Evolutionary conservation across 2,113 vertebrate species (phyloP), one percentile per base, ranked within the genome.

Genomic region (Myanophis thanlyinensis): DNA sequence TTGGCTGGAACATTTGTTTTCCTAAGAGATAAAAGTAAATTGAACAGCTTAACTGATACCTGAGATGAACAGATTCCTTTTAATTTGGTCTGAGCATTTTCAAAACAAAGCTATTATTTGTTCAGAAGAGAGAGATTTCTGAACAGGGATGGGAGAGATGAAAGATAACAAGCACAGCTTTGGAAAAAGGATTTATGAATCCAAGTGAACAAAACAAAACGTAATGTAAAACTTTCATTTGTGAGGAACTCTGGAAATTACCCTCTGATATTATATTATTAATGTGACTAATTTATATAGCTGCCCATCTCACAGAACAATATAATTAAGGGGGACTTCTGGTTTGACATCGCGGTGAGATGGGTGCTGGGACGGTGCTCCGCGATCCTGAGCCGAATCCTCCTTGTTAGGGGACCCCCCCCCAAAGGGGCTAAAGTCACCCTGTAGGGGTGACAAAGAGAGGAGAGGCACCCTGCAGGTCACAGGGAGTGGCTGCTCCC

Each of bases 1-100:
- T 96, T 95, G 95, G 96, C 94, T 95, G 94, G 94, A 95, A 91
- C 88, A 87, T 95, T 95, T 97, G 84, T 93, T 95, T 95, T 88
- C 89, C 4, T 1, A 94, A 95, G 59, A 0, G 93, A 91, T 93
- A 93, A 95, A 96, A 93, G 93, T 95, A 96, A 93, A 95, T 95
- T 91, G 94, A 93, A 90, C 35, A 92, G 49, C 23, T 94, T 94
- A 94, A 95, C 91, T 89, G 87, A 44, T 0, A 90, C 92, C 25
- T 87, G 94, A 56, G 85, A 95, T 95, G 94, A 94, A 95, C 85
- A 93, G 91, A 73, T 93, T 96, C 92, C 87, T 96, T 94, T 93
- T 93, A 95, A 94, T 93, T 95, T 23, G 62, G 80, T 93, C 92
- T 89, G 92, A 94, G 91, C 88, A 54, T 92, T 80, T 95, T n/a